Base-by-base conservation (phyloP, 2,797 vertebrate genomes). In the Heteromormyrus szaboi region DNA sequence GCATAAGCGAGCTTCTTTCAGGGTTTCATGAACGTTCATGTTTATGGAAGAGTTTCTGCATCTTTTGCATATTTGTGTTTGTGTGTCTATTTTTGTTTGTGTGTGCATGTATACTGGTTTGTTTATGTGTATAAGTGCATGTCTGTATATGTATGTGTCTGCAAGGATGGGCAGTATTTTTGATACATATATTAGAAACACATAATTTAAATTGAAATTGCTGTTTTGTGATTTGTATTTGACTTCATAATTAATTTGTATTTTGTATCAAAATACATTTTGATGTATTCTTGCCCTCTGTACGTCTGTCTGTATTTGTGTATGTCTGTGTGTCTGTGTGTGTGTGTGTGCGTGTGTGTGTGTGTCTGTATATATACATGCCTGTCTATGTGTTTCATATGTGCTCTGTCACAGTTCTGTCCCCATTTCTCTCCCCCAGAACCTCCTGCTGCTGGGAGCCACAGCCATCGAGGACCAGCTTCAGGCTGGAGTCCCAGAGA, bases 401-500 rank as follows among this genome's bases (percentile, higher is more conserved):
- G 59, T 22, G 62, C 41, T 12, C 33, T n/a, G 17, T 37, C 85
- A 59, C 62, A 88, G 48, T 22, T 37, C 0, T 81, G 79, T 90
- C 6, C 91, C 86, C 90, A 0, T 72, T 0, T 89, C 6, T 91
- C 54, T 85, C 17, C 88, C 46, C 91, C 89, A 99, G 99, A 96
- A 99, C 92, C 92, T 99, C 83, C 91, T 98, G 92, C 94, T 99
- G 17, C 94, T 99, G 90, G 98, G 98, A 89, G 98, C 98, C 91
- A 99, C 98, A 0, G 98, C 98, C 91, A 99, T 99, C 90, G 98
- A 99, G 93, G 98, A 99, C 91, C 97, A 96, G 72, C 96, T 99
- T 90, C 98, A 99, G 95, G 96, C 97, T 0, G 97, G 97, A 17
- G 98, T 99, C 90, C 98, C 98, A 0, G 98, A 99, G 94, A 99